Base-by-base conservation (phyloP, 2,797 vertebrate species). In the Sebastes steindachneri region DNA sequence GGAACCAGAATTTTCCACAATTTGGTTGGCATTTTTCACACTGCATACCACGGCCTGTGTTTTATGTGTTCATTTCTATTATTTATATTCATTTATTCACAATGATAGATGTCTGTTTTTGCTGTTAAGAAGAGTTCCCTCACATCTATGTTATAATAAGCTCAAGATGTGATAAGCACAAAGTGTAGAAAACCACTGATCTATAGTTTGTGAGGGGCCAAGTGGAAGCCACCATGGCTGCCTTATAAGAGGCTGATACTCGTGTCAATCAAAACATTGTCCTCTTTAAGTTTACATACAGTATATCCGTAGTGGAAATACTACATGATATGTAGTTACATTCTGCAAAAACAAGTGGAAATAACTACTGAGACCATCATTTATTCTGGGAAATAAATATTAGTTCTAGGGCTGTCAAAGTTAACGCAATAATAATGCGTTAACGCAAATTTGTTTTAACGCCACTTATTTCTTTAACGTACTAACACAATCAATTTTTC, bases 401-500 rank as follows among this genome's bases (percentile, higher is more conserved):
- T 19, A 19, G 17, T 48, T 48, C 3, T 48, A 41, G 37, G 37
- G 37, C 14, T 41, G 0, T 41, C 37, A 41, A 41, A 1, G 14
- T 41, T 15, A 41, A 41, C 37, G 37, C 37, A 2, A 15, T 41
- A 37, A 37, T 35, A 37, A 37, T 37, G 35, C 35, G 35, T 37
- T 37, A 5, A 37, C 35, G 12, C 12, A 37, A 37, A 37, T 37
- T 37, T 5, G 35, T 37, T 37, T 37, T 37, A 0, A 37, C 12
- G 35, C 35, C 35, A 37, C 35, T 0, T 37, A 14, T 37, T 14
- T 37, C 35, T 37, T 37, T 37, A 37, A 37, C 12, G 12, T 37
- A 37, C 0, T 37, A 37, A 37, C 35, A 37, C 35, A 37, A 37
- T 37, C 0, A 0, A 1, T 37, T 14, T 37, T 37, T 37, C 12